A percentile compares a stretch with the other conserved stretches of the same genome.
phyloP scores from a whole-genome alignment of 2,113 vertebrate genomes.

The Zosterops japonicus region DNA sequence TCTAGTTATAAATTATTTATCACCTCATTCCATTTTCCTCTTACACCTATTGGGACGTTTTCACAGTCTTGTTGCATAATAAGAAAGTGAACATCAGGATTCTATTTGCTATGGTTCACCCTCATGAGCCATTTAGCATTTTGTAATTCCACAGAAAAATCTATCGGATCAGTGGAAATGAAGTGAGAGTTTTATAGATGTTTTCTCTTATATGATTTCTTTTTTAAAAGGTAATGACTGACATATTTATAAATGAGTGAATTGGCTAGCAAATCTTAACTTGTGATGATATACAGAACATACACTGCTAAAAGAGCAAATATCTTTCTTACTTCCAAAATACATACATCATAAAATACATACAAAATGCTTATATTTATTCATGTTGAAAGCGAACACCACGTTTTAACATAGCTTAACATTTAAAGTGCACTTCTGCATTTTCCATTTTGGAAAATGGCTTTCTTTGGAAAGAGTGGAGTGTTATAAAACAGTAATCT shows the following conservation, averaged over 20 bases:
- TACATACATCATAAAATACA: not conserved
- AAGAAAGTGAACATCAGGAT: slow-evolving; percentile 48
- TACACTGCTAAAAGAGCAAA: slow-evolving; percentile 2
- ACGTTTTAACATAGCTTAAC: not conserved
- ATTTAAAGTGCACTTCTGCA: not conserved
- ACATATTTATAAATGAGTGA: not conserved
- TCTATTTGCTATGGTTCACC: slow-evolving; percentile 50
- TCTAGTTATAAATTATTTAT: slow-evolving; percentile 72
- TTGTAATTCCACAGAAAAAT: slow-evolving; percentile 55
- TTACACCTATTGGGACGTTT: slow-evolving; percentile 49
- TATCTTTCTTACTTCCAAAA: not conserved
- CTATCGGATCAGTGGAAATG: not conserved
- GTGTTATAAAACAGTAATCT: not conserved
- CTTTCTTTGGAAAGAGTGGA: not conserved
- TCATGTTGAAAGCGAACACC: not conserved
- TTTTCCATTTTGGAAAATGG: not conserved
- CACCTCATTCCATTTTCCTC: slow-evolving; percentile 52
- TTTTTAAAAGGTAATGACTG: not conserved
- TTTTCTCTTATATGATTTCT: not conserved
- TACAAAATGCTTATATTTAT: not conserved
- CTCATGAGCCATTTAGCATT: slow-evolving; percentile 57
- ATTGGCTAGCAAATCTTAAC: not conserved
- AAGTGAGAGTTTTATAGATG: slow-evolving; percentile 30
- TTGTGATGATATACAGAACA: not conserved
- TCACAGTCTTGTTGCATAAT: slow-evolving; percentile 50